A percentile compares a stretch with the other conserved stretches of the same genome.
Evolutionary conservation across 2,113 vertebrate genomes (phyloP).

Genomic region (Sprattus sprattus): DNA sequence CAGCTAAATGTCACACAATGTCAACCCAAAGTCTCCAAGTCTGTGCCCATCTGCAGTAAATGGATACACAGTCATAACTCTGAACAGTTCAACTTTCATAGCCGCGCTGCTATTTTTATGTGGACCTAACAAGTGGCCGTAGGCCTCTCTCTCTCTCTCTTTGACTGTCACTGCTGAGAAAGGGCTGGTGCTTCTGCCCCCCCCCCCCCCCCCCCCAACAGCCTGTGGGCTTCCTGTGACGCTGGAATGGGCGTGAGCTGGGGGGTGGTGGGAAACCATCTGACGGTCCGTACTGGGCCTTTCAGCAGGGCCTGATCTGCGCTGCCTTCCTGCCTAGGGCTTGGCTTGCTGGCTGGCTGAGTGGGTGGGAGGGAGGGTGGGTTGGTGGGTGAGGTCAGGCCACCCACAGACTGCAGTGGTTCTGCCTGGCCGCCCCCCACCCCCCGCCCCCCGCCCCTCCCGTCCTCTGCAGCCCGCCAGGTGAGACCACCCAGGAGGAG

Average conservation of each 20-base stretch:
- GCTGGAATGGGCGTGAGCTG: slow-evolving; percentile 41
- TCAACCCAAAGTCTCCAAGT: slow-evolving; percentile 23
- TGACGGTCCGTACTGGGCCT: slow-evolving; percentile 14
- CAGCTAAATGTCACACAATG: slow-evolving; percentile 37
- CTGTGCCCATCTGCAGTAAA: slow-evolving; percentile 32
- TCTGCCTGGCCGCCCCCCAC: slow-evolving; percentile 50
- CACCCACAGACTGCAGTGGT: slow-evolving; percentile 50
- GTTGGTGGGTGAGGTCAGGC: slow-evolving; percentile 43
- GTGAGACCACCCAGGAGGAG: slow-evolving; percentile 55
- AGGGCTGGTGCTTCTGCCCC: neutral
- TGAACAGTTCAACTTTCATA: slow-evolving; percentile 29
- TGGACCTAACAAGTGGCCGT: slow-evolving; percentile 37
- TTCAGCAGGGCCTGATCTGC: slow-evolving; percentile 29
- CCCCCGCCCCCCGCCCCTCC: slow-evolving; percentile 43
- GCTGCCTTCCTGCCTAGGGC: neutral
- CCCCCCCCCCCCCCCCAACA: neutral
- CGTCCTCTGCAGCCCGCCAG: slow-evolving; percentile 37
- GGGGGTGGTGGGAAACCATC: slow-evolving; percentile 19
- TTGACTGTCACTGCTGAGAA: neutral
- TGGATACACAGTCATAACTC: slow-evolving; percentile 27
- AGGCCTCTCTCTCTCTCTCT: neutral
- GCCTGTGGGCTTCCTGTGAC: slow-evolving; percentile 3
- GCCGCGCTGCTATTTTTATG: slow-evolving; percentile 25
- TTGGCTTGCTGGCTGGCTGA: slow-evolving; percentile 27
- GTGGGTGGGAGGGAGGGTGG: neutral